Base-by-base conservation (phyloP, 2,113 vertebrate genomes). In the Candoia aspera region DNA sequence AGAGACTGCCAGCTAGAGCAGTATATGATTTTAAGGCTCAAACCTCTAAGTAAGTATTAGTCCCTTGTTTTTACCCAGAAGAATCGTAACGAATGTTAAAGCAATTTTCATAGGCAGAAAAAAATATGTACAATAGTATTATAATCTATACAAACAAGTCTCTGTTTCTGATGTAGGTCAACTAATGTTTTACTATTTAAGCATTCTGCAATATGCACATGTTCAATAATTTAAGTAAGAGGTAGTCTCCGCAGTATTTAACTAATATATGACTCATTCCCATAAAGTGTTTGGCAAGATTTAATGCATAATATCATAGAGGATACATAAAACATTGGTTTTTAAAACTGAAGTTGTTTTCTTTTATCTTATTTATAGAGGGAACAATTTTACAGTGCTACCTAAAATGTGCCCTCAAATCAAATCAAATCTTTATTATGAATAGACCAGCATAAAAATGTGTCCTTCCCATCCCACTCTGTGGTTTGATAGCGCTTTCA, bases 11-110 rank as follows among this genome's bases (percentile, higher is more conserved):
- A 95, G 99, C 99, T 94, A 98, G 98, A 98, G 99, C 99, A 96
- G 98, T 99, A 94, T 99, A 99, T 95, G 99, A 99, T 97, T 99
- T 99, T 98, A 99, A 99, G 97, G 99, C 99, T 97, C 99, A 99
- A 96, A 98, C 99, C 37, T 97, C 98, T 96, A 99, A 99, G 99
- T 99, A 98, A 99, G 99, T 99, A 97, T 90, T 86, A 88, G 19
- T 92, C 13, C 91, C 0, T 49, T 11, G 93, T 94, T 73, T 86
- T 60, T 53, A 84, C 29, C 79, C 0, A 24, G 49, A 46, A 57
- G 19, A 54, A 54, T 37, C 19, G 26, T 10, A 62, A 29, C 21
- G 23, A 24, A 64, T 89, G 8, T 33, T 89, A n/a, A 15, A 57
- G 5, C n/a, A 55, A 83, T 84, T 62, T 89, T 33, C 3, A 62